Base-by-base conservation (phyloP, 2,113 vertebrate species). In the Heptranchias perlo region DNA sequence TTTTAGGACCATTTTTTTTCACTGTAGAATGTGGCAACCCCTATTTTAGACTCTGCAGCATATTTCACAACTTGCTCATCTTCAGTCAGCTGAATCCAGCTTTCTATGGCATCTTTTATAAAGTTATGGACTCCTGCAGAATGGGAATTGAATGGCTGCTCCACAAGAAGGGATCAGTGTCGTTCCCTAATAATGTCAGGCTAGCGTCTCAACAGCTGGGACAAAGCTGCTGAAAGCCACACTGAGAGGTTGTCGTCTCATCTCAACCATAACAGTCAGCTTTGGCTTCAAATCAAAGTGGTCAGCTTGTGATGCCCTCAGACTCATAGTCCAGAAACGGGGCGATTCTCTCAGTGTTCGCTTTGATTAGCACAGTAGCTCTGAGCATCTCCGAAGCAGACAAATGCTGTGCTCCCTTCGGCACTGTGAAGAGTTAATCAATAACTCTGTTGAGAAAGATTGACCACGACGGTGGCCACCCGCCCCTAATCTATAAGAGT, bases 361-460 rank as follows among this genome's bases (percentile, higher is more conserved):
- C 54, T 62, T 35, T 39, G n/a, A 58, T 58, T 31, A 91, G 31
- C 35, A 62, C 18, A 62, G 89, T 64, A 6, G 35, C 35, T n/a
- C 35, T 62, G n/a, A 61, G 89, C 35, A 39, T n/a, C 14, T 39
- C 6, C 2, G 35, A 62, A 61, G 18, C 0, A 87, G 49, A 87
- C 18, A 93, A 23, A 62, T 8, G 35, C 35, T 92, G 89, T 62
- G 58, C 54, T 6, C 35, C 89, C 61, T 93, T 93, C 14, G 10
- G 61, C 89, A 93, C 23, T 93, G 58, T 14, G 18, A 93, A 62
- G 54, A 62, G 7, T 62, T 93, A n/a, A 93, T 93, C 89, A 93
- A 93, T 93, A 93, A 23, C 58, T 62, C 58, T 93, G 89, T 62
- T 93, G 89, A 93, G 89, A 64, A 62, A 93, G 89, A 93, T 93